A percentile compares a stretch with the other conserved stretches of the same genome.
Conservation (phyloP, 2,888 invertebrate genomes). For the Chymomyza caudatula region DNA sequence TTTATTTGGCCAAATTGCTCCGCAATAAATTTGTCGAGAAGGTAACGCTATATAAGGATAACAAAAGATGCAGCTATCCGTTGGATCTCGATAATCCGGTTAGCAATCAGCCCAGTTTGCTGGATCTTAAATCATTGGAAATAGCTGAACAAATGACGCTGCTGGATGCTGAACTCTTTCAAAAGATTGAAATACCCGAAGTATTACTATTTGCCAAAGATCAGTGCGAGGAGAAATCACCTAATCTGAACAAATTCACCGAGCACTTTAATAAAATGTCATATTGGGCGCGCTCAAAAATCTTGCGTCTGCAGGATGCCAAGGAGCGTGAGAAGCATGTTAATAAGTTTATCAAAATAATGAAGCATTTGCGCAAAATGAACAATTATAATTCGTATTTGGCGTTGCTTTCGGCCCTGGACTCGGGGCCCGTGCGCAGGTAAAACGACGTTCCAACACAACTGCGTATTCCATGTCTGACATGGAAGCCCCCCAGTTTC, state of each 20-base stretch:
- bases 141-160: slow-evolving; percentile 99
- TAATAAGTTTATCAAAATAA: slow-evolving; percentile 97
- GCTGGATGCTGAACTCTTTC: slow-evolving; percentile 95
- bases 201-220: slow-evolving; percentile 98
- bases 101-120: slow-evolving; percentile 82
- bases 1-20: slow-evolving; percentile 93
- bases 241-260: slow-evolving; percentile 97
- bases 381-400: slow-evolving; percentile 99
- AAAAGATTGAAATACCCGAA: slow-evolving; percentile 97
- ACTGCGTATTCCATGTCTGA: too few species aligned
- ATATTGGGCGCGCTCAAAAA: slow-evolving; percentile 97
- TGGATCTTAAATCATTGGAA: slow-evolving; percentile 96
- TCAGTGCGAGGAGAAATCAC: slow-evolving; percentile 97
- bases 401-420: slow-evolving; percentile 96
- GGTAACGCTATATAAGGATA: slow-evolving; percentile 76
- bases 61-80: slow-evolving; percentile 73
- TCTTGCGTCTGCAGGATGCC: slow-evolving; percentile 93
- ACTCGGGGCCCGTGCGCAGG: slow-evolving; percentile 91
- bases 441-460: slow-evolving; percentile 32
- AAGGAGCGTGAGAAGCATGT: slow-evolving; percentile 96
- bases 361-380: slow-evolving; percentile 97
- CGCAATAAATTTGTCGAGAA: slow-evolving; percentile 95
- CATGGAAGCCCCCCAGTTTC: too few species aligned
- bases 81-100: slow-evolving; percentile 66
- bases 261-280: slow-evolving; percentile 99